Conservation (phyloP, 2,888 invertebrate genomes). For the Nemoura dubitans region DNA sequence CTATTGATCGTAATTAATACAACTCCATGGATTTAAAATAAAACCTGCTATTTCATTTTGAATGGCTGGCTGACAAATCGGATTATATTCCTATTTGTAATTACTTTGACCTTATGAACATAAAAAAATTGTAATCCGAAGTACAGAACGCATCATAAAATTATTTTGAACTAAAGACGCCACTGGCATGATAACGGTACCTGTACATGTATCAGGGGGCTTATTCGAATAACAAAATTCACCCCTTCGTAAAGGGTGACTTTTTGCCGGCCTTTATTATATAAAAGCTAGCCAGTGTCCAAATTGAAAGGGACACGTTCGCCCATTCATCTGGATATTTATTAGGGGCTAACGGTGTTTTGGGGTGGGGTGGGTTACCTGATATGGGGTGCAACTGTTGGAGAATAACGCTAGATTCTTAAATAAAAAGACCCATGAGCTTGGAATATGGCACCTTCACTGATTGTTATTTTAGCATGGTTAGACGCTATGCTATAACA, state of each 20-base stretch:
- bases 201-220: background rate
- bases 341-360: background rate
- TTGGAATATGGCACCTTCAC: background rate
- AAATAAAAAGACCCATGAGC: background rate
- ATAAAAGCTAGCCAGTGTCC: slow-evolving; percentile 9
- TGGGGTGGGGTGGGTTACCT: background rate
- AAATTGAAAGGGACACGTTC: background rate
- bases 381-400: background rate
- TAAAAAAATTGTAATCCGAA: too few relatives aligned
- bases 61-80: too few relatives aligned
- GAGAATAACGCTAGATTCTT: background rate
- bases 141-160: too few relatives aligned
- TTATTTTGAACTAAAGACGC: too few relatives aligned
- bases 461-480: too few relatives aligned
- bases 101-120: too few relatives aligned
- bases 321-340: background rate
- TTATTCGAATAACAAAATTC: background rate
- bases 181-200: background rate
- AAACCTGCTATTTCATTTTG: too few relatives aligned
- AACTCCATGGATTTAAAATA: too few relatives aligned
- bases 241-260: background rate
- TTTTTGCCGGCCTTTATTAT: background rate
- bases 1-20: too few relatives aligned
- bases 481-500: too few relatives aligned
- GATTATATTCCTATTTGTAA: too few relatives aligned